Percentiles rank a stretch among this genome's conserved stretches.
Conservation (phyloP, 2,888 invertebrate species). For the Synergus gifuensis region DNA sequence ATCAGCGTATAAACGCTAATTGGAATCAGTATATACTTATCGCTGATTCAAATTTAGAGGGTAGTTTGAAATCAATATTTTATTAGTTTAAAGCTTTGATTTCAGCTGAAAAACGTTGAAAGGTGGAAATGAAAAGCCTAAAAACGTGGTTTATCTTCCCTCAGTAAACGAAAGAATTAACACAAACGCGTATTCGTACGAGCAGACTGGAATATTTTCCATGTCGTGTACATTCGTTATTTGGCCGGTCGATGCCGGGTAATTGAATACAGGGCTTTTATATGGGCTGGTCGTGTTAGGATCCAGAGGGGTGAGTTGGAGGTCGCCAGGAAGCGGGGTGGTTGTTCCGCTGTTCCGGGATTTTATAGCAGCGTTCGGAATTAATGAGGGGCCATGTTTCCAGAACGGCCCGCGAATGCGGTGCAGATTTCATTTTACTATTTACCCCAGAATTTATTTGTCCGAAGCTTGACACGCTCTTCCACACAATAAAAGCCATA, state of each 20-base stretch:
- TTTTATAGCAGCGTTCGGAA: slow-evolving; percentile 68
- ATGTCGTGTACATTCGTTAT: slow-evolving; percentile 69
- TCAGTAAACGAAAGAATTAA: slow-evolving; percentile 22
- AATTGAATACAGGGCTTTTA: slow-evolving; percentile 71
- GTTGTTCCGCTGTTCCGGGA: slow-evolving; percentile 63
- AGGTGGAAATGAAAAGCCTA: not conserved
- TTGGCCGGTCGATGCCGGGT: slow-evolving; percentile 68
- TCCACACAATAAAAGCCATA: slow-evolving; percentile 33
- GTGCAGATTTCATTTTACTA: slow-evolving; percentile 71
- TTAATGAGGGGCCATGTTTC: slow-evolving; percentile 71
- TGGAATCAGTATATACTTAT: too few relatives aligned
- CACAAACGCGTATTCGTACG: slow-evolving; percentile 16
- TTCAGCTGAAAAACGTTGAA: not conserved
- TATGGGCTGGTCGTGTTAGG: slow-evolving; percentile 52
- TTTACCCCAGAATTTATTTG: slow-evolving; percentile 69
- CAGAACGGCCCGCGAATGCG: slow-evolving; percentile 63
- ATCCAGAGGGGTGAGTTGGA: slow-evolving; percentile 41
- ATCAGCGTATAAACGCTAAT: too few relatives aligned
- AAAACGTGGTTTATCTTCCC: slow-evolving; percentile 37
- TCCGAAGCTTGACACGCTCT: slow-evolving; percentile 10
- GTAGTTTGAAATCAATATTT: not conserved
- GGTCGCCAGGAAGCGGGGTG: slow-evolving; percentile 55
- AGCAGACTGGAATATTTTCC: slow-evolving; percentile 62
- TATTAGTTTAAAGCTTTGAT: not conserved
- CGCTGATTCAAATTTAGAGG: not conserved